Percentiles rank a stretch among this genome's conserved stretches.
Evolutionary conservation across 2,797 vertebrate genomes (phyloP).

Genomic region (Triplophysa bombifrons): DNA sequence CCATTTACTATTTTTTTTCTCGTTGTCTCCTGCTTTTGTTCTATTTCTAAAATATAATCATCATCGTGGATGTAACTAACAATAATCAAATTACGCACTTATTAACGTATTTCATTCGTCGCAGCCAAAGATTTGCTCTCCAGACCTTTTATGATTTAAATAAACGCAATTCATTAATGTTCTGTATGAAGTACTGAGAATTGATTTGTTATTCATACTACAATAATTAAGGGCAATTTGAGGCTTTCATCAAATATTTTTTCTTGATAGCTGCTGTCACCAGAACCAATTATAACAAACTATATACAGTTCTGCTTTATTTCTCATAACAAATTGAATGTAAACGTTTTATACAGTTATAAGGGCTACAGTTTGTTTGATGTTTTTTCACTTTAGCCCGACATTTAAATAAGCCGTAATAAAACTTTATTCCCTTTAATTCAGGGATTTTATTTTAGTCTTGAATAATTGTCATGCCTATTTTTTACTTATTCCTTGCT

Average conservation of each 20-base stretch:
- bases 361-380: no score
- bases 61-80: constrained; percentile 17
- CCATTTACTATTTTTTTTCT: not conserved
- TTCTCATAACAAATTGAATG: no score
- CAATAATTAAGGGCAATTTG: not conserved
- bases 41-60: constrained; percentile 26
- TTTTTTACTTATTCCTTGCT: no score
- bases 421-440: no score
- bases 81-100: constrained; percentile 42
- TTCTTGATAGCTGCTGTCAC: not conserved
- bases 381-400: no score
- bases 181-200: not conserved
- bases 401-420: no score
- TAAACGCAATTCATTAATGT: constrained; percentile 18
- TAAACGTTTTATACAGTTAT: no score
- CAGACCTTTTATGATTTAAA: constrained; percentile 23
- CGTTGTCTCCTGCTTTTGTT: constrained; percentile 5
- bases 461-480: no score
- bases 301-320: no score
- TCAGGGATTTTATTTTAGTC: no score
- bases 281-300: no score
- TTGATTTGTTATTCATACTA: constrained; percentile 14
- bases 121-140: constrained; percentile 23
- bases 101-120: constrained; percentile 26
- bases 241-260: not conserved